phyloP scores from a whole-genome alignment of 64 coral and sea anemone genomes.

The Stylophora pistillata region DNA sequence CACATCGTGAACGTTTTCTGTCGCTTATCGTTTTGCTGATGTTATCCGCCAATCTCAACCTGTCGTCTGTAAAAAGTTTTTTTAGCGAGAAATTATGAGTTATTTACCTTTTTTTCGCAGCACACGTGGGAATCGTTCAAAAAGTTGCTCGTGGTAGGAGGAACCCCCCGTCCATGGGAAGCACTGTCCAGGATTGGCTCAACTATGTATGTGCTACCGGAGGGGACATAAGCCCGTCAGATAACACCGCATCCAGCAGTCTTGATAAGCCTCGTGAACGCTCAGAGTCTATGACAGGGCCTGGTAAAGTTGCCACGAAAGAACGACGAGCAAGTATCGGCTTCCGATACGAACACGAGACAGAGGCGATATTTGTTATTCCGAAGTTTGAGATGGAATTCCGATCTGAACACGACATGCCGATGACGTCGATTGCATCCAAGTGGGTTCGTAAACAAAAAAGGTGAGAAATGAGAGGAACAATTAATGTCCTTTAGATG shows the following conservation, averaged over 20 bases:
- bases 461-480: conserved; percentile 13
- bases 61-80: background rate
- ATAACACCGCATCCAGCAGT: conserved; percentile 20
- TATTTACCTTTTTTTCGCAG: conserved; percentile 34
- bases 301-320: conserved; percentile 17
- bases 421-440: conserved; percentile 74
- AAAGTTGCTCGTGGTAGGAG: conserved; percentile 92
- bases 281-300: background rate
- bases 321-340: conserved; percentile 32
- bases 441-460: conserved; percentile 70
- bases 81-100: background rate
- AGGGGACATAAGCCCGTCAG: conserved; percentile 70
- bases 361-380: conserved; percentile 90
- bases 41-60: background rate
- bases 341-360: conserved; percentile 90
- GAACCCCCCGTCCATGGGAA: conserved; percentile 98
- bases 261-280: conserved; percentile 35
- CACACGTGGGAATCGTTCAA: conserved; percentile 81
- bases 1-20: no score
- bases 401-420: conserved; percentile 90
- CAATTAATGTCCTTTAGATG: background rate
- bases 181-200: conserved; percentile 92
- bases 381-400: conserved; percentile 93
- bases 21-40: background rate
- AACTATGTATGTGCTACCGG: conserved; percentile 92